Evolutionary conservation across 1,140 invertebrate genomes (phyloP), one percentile per base, ranked within the genome.

Genomic region (Drosophila setifemur): DNA sequence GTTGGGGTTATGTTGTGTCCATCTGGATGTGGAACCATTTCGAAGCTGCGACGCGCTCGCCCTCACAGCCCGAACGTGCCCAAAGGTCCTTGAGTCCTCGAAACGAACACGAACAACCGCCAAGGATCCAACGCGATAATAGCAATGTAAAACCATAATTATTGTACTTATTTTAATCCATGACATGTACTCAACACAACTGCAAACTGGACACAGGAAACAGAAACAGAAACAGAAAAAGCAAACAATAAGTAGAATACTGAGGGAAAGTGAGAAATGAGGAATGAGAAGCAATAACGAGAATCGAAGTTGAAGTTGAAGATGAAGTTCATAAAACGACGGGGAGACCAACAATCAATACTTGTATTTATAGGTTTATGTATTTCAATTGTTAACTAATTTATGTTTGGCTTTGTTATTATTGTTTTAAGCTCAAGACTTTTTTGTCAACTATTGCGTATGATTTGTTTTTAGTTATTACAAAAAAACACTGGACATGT

Each of bases 391-490:
- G 79, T 83, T 83, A 43, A 78, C 64, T 54, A 40, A 28, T 73
- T 63, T 73, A 68, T 63, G 60, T 82, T 77, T 75, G 66, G 55
- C 48, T 85, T 70, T 85, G 79, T 83, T 83, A 74, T 70, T 81
- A 79, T 74, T 74, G 79, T 79, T 81, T 66, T 79, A 74, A 63
- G 73, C 55, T 53, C 43, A 42, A 52, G 60, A n/a, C 66, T 14
- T 19, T 25, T 29, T 35, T 43, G 35, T 19, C 35, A 11, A 23
- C 11, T 57, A 18, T 29, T 31, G 21, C 21, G 21, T 60, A 35
- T 43, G 28, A 14, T 55, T 45, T 40, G n/a, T 55, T 39, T 39
- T 12, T 39, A 12, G n/a, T 14, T 2, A n/a, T 16, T 45, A 5
- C 21, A 5, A 23, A 3, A 5, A 23, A 23, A 23, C 21, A 23